Conservation (phyloP, 2,797 vertebrate species). For the Phalloptychus januarius region DNA sequence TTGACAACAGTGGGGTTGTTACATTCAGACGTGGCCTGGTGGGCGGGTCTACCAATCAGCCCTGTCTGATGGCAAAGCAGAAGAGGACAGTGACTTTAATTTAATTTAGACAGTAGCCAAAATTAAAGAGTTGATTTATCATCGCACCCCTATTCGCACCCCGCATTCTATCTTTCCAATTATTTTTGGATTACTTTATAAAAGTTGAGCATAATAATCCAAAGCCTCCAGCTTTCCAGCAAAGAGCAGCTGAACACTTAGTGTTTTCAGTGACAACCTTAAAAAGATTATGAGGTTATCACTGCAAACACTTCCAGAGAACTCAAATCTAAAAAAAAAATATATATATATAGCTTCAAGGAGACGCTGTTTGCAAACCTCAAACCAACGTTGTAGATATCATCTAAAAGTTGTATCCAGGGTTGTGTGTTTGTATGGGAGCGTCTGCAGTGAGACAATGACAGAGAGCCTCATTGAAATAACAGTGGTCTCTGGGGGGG, state of each 20-base stretch:
- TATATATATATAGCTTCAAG: too few relatives aligned
- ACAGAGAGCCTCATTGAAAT: constrained; percentile 78
- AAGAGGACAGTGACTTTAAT: too few relatives aligned
- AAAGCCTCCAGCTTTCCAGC: background rate
- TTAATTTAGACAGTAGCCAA: too few relatives aligned
- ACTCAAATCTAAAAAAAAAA: background rate
- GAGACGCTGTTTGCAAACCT: background rate
- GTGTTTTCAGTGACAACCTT: background rate
- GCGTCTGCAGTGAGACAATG: constrained; percentile 68
- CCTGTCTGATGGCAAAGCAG: too few relatives aligned
- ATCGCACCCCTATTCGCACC: accelerated
- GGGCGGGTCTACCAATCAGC: background rate
- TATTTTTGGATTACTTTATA: background rate
- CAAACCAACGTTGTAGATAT: background rate
- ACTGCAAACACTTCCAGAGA: background rate
- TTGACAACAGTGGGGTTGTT: background rate
- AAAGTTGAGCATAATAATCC: background rate
- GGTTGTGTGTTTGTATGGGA: constrained; percentile 50
- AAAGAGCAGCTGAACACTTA: background rate
- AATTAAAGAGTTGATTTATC: background rate
- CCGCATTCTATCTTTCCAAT: background rate
- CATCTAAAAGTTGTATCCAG: constrained; percentile 5
- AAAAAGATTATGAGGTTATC: background rate
- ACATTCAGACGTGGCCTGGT: background rate
- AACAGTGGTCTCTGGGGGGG: constrained; percentile 67